Base-by-base conservation (phyloP, 2,888 invertebrate species). In the Imbricaverruca yamaguchii region DNA sequence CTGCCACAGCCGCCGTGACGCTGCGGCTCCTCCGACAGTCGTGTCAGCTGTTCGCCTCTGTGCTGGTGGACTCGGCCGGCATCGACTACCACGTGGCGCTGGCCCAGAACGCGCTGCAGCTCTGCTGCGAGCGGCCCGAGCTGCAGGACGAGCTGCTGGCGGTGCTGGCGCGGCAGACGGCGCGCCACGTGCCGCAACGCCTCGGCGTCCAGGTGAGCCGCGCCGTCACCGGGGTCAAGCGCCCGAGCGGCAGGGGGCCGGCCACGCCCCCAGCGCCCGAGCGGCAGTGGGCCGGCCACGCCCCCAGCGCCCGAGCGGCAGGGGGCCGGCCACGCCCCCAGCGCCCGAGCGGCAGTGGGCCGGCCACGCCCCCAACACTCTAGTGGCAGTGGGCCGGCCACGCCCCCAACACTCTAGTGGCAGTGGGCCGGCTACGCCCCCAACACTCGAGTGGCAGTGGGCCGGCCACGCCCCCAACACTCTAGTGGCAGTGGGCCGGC, bases 11-110 rank as follows among this genome's bases (percentile, higher is more conserved):
- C 4, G 39, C 39, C 39, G 39, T 39, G 39, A n/a, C n/a, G n/a
- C n/a, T n/a, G 65, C 65, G 65, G 65, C 10, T 23, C 55, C 55
- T 7, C 55, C 53, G 65, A 80, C 89, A 96, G 95, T 95, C 96
- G 87, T 93, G 96, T 84, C 96, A 97, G 87, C 91, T 98, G 84
- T 98, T 98, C 89, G 96, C 95, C 92, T 96, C 96, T 7, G 97
- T 97, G 84, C 93, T 95, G 78, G 94, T 98, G 85, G 97, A 97
- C 88, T 94, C 95, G 86, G 94, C 96, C 81, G 95, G 96, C 86
- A 94, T 98, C 85, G 98, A 98, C 89, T 97, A 97, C 89, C 98
- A 98, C 89, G 97, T 98, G 86, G 95, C 95, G 83, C 90, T 98
- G 83, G 97, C 97, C 23, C 98, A 98, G 91, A 97, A 97, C 88